Evolutionary conservation across 2,888 invertebrate species (phyloP), one percentile per base, ranked within the genome.

Genomic region (Aporophyla nigra): DNA sequence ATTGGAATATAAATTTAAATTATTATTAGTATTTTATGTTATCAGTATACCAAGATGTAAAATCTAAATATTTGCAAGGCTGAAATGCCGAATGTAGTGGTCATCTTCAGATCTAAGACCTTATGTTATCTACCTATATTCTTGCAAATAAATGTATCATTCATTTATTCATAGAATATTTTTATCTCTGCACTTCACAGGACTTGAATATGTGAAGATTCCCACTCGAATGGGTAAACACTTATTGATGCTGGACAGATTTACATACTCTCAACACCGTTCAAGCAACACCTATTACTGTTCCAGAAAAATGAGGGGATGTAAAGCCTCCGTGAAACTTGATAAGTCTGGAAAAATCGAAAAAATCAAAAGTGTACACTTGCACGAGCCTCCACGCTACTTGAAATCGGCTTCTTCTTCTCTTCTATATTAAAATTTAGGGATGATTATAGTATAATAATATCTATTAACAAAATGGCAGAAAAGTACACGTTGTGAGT

Each of bases 231-330:
- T 33, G 49, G 75, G 75, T 9, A 77, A 76, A 65, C 56, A 49
- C 56, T 76, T 76, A 51, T 51, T 75, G 49, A 66, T 77, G 75
- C 27, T 75, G 49, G 51, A 75, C n/a, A 77, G 33, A 12, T 78
- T 19, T 53, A 76, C 76, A n/a, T 77, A 54, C 43, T 77, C 76
- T 5, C 76, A 77, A 71, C 27, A 71, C 27, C 27, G 79, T 16
- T 24, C 40, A 6, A 51, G 72, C 49, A 71, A 46, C 14, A 78
- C 33, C 0, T 76, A 78, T 76, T 76, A 78, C 46, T 76, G 79
- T 61, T 76, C 79, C 16, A 70, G 59, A 5, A 76, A 61, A 76
- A 78, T 54, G 46, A 78, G 40, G 6, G 71, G 71, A 10, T 76
- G 76, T 40, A 76, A 76, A 49, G 76, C 21, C 4, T 53, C 61